These are phyloP conservation scores for Mormyrus proboscirostris DNA, from an alignment of 2,797 vertebrate species.

Conservation along the genomic window DNA sequence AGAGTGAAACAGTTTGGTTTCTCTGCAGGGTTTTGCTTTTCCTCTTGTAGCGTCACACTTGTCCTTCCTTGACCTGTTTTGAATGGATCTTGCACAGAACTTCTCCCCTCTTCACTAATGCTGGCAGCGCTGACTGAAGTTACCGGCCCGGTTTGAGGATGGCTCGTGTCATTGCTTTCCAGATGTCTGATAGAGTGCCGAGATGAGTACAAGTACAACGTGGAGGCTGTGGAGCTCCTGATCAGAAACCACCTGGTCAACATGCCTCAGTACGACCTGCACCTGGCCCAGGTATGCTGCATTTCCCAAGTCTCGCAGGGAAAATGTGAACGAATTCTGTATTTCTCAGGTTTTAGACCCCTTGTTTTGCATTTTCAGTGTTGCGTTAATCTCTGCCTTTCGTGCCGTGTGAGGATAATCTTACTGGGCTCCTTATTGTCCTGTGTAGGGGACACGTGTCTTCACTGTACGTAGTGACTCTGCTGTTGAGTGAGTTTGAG, in stretches of 20 bases:
- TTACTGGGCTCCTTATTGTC: neutral
- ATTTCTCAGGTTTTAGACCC: neutral
- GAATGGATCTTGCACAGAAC: neutral
- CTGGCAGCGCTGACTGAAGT: neutral
- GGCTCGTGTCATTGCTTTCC: neutral
- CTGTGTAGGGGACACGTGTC: neutral
- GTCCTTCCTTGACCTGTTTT: neutral
- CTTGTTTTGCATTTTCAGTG: neutral
- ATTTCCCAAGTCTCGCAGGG: neutral
- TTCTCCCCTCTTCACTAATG: neutral
- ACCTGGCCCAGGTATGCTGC: constrained; percentile 85
- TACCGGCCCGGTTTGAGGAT: neutral
- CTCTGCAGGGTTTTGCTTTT: neutral
- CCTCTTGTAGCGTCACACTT: neutral
- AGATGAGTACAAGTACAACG: constrained; percentile 98
- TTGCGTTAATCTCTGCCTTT: too few species aligned
- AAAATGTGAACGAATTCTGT: neutral
- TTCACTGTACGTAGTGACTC: neutral
- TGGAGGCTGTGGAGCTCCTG: constrained; percentile 95
- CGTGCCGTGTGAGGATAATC: neutral
- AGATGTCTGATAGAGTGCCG: constrained; percentile 98
- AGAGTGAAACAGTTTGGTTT: neutral
- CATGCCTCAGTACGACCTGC: constrained; percentile 98
- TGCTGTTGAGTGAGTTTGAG: neutral
- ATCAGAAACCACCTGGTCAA: constrained; percentile 97